These are phyloP conservation scores for Heliconius sara DNA, from an alignment of 2,888 invertebrate genomes.

Conservation along the genomic window DNA sequence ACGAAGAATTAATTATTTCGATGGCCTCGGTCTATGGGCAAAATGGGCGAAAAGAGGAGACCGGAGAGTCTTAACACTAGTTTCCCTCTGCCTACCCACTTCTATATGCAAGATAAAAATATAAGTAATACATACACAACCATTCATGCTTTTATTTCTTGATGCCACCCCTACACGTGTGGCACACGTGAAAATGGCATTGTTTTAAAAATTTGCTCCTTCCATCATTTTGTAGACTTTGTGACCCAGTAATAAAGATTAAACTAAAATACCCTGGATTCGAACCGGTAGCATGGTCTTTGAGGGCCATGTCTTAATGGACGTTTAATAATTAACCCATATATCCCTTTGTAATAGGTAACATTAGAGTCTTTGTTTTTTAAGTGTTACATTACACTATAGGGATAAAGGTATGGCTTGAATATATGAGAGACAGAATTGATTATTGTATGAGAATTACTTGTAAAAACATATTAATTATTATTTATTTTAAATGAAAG, in stretches of 20 bases:
- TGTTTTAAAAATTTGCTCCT: constrained; percentile 54
- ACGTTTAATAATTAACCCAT: constrained; percentile 34
- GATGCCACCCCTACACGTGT: constrained; percentile 58
- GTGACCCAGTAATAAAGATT: background rate
- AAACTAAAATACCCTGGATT: background rate
- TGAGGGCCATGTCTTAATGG: constrained; percentile 30
- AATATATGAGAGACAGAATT: background rate
- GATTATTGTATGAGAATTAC: background rate
- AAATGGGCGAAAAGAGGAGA: too few species aligned
- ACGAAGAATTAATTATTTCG: too few species aligned
- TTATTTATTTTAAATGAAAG: too few species aligned
- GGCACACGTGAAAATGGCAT: constrained; percentile 65
- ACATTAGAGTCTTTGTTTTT: background rate
- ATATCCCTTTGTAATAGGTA: constrained; percentile 21
- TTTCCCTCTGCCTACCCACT: too few species aligned
- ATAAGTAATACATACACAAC: too few species aligned
- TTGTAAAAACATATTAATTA: background rate
- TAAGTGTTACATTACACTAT: background rate
- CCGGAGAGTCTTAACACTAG: too few species aligned
- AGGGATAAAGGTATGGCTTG: background rate
- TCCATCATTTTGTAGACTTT: constrained; percentile 28
- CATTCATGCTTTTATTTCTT: background rate
- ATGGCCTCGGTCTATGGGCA: too few species aligned
- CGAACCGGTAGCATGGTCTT: constrained; percentile 43
- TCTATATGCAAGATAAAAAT: too few species aligned